phyloP scores from a whole-genome alignment of 2,888 invertebrate genomes.

The Spodoptera exigua region DNA sequence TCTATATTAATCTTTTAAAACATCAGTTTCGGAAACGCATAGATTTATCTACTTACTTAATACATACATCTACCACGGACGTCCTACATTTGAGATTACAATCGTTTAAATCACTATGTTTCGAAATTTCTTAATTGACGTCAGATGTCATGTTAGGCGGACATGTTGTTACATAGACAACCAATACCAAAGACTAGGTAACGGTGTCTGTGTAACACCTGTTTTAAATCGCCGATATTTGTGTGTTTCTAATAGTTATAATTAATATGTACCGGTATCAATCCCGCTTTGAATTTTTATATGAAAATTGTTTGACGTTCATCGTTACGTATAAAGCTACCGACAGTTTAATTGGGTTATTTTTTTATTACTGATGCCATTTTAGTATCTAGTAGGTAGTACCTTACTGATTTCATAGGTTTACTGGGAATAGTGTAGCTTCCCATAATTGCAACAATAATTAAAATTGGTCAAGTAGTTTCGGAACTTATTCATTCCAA shows the following conservation, averaged over 20 bases:
- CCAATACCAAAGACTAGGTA: conserved; percentile 30
- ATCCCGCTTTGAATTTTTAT: conserved; percentile 34
- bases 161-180: conserved; percentile 53
- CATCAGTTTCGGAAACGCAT: conserved; percentile 14
- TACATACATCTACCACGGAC: conserved; percentile 9
- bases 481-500: no score
- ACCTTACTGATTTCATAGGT: no score
- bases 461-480: no score
- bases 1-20: conserved; percentile 23
- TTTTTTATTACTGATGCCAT: no score
- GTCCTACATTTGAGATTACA: conserved; percentile 26
- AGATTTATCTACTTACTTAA: conserved; percentile 9
- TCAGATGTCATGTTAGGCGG: conserved; percentile 42
- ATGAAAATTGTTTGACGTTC: conserved; percentile 35
- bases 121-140: conserved; percentile 40
- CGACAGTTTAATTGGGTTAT: no score
- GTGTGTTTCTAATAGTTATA: conserved; percentile 32
- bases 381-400: no score
- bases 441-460: no score
- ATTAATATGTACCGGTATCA: conserved; percentile 42
- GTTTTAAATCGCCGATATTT: conserved; percentile 31
- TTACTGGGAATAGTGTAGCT: no score
- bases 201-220: conserved; percentile 51
- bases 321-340: conserved; percentile 19
- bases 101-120: conserved; percentile 35